Conservation (phyloP, 2,888 invertebrate genomes). For the Dolichomitus sp. region DNA sequence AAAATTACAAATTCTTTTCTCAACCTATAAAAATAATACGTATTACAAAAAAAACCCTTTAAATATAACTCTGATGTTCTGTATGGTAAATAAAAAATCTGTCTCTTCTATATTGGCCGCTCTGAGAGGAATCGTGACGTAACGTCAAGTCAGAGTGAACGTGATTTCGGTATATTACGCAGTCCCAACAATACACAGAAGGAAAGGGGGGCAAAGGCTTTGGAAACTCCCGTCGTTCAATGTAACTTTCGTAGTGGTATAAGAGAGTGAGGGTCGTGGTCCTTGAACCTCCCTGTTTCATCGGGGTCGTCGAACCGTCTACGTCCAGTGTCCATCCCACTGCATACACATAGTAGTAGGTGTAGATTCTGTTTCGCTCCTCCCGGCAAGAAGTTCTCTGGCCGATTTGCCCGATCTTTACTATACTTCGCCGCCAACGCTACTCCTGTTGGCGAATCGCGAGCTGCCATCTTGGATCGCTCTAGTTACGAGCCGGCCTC, state of each 20-base stretch:
- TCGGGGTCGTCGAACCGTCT: constrained; percentile 71
- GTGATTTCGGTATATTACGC: constrained; percentile 1
- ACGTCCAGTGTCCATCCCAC: constrained; percentile 57
- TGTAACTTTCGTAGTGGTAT: constrained; percentile 33
- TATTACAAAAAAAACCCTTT: too few species aligned
- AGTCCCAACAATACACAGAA: neutral
- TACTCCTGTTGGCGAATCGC: constrained; percentile 44
- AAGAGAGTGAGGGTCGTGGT: constrained; percentile 64
- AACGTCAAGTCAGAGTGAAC: neutral
- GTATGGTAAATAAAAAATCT: neutral
- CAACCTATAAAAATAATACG: too few species aligned
- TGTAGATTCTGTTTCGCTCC: constrained; percentile 22
- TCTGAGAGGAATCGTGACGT: neutral
- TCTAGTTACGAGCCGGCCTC: constrained; percentile 69
- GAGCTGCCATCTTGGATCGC: constrained; percentile 72
- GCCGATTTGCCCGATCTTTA: constrained; percentile 58
- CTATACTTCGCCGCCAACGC: constrained; percentile 30
- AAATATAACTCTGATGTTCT: too few species aligned
- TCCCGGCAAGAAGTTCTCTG: constrained; percentile 45
- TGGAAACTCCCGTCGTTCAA: constrained; percentile 24
- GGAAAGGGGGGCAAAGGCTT: neutral
- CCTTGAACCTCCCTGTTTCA: constrained; percentile 75
- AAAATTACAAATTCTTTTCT: too few species aligned
- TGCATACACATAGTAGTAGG: constrained; percentile 30
- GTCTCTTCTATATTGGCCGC: neutral